phyloP scores from a whole-genome alignment of 2,888 invertebrate genomes.

The Polyommatus iphigenia region DNA sequence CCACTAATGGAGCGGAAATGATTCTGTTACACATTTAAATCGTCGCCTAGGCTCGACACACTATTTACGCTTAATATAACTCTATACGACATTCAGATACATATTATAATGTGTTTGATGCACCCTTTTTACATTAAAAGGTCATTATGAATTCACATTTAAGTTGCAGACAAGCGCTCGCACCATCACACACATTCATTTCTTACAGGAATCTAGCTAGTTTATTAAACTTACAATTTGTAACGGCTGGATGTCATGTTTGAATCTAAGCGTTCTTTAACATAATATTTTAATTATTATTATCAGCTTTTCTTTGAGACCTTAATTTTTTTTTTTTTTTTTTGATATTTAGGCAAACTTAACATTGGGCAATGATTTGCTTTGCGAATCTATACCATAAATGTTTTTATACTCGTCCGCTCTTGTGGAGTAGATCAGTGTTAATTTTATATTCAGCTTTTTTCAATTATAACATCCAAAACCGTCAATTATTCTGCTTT shows the following conservation, averaged over 20 bases:
- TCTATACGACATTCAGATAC: conserved; percentile 26
- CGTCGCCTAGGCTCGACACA: conserved; percentile 7
- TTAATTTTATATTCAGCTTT: not conserved
- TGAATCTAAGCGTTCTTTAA: not conserved
- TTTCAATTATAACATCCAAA: conserved; percentile 7
- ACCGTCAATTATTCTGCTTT: conserved; percentile 16
- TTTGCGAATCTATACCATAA: conserved; percentile 2
- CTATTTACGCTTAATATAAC: conserved; percentile 26
- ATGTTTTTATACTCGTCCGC: not conserved
- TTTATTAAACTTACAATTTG: conserved; percentile 15
- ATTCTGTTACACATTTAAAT: not conserved
- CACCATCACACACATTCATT: conserved; percentile 26
- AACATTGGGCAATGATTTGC: conserved; percentile 1
- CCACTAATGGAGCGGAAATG: conserved; percentile 23
- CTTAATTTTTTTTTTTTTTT: not conserved
- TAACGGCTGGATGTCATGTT: conserved; percentile 23
- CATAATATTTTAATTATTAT: not conserved
- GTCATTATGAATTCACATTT: conserved; percentile 21
- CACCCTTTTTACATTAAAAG: conserved; percentile 12
- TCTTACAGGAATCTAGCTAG: conserved; percentile 24
- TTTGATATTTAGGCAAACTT: not conserved
- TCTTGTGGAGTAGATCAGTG: not conserved
- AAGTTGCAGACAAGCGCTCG: conserved; percentile 27
- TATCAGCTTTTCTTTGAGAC: not conserved
- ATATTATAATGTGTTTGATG: conserved; percentile 17